Evolutionary conservation across 2,797 vertebrate species (phyloP).

Genomic region (Gallinago nigripennis): DNA sequence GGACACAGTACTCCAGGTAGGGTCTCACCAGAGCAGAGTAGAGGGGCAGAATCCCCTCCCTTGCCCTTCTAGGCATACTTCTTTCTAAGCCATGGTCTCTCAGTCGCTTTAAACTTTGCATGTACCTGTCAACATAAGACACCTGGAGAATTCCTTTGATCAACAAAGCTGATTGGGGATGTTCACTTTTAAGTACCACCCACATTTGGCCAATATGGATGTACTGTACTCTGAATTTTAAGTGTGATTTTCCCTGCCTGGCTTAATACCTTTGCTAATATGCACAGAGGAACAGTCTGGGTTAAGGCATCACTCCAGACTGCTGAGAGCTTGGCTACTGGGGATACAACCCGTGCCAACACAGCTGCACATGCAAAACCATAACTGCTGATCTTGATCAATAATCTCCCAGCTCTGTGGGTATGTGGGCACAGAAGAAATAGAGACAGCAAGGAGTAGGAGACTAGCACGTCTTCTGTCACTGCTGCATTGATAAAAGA

Average conservation of each 20-base stretch:
- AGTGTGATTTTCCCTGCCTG: background rate
- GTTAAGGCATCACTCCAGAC: background rate
- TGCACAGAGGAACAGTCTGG: background rate
- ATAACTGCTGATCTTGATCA: background rate
- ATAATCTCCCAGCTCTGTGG: background rate
- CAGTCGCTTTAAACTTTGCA: fast-evolving
- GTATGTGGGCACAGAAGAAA: background rate
- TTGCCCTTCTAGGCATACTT: too few relatives aligned
- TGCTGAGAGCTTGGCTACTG: background rate
- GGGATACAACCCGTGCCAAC: background rate
- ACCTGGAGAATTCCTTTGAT: background rate
- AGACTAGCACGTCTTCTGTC: background rate
- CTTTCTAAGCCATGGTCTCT: background rate
- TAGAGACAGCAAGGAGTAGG: background rate
- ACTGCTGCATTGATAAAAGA: background rate
- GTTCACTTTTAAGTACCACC: fast-evolving
- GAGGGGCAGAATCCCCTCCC: too few relatives aligned
- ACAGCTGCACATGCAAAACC: background rate
- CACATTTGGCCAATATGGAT: background rate
- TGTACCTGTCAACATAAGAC: background rate
- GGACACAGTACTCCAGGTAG: too few relatives aligned
- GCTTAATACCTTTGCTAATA: background rate
- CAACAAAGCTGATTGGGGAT: background rate
- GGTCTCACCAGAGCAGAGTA: too few relatives aligned
- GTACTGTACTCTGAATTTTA: background rate